These are phyloP conservation scores for Drosophila monieri DNA, from an alignment of 2,888 invertebrate genomes.

Conservation along the genomic window DNA sequence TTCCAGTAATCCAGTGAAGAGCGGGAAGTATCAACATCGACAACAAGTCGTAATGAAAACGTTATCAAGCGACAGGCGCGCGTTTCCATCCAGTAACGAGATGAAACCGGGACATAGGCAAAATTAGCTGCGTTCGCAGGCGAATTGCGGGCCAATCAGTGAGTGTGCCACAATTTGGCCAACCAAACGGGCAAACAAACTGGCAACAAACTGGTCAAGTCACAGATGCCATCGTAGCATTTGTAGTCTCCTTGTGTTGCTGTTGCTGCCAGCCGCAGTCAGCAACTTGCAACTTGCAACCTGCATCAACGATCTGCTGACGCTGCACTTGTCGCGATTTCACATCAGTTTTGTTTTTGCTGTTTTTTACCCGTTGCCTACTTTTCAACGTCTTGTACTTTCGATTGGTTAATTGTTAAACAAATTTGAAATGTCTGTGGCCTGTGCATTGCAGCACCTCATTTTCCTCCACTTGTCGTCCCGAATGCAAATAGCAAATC, in stretches of 20 bases:
- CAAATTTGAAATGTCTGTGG: constrained; percentile 68
- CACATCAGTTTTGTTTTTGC: constrained; percentile 48
- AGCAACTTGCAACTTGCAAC: constrained; percentile 28
- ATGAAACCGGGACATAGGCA: constrained; percentile 41
- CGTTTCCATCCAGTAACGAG: constrained; percentile 35
- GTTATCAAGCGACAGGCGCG: constrained; percentile 63
- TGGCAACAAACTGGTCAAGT: constrained; percentile 48
- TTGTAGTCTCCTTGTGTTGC: constrained; percentile 15
- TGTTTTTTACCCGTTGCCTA: constrained; percentile 56
- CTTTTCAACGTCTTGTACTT: constrained; percentile 70
- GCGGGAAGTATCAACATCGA: constrained; percentile 15
- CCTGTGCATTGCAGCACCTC: constrained; percentile 27
- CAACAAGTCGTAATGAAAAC: constrained; percentile 51
- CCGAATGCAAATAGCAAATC: constrained; percentile 58
- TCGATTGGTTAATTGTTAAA: constrained; percentile 79
- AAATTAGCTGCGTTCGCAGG: constrained; percentile 62
- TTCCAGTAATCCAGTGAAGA: constrained; percentile 1
- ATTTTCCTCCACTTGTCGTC: constrained; percentile 7
- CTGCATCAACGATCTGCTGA: constrained; percentile 45
- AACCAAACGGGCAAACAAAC: constrained; percentile 46
- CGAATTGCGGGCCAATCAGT: constrained; percentile 62
- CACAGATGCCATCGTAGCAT: constrained; percentile 41
- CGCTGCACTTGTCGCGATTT: constrained; percentile 68
- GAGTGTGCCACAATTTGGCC: constrained; percentile 52
- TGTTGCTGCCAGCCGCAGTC: not conserved